A percentile compares a stretch with the other conserved stretches of the same genome.
phyloP scores from a whole-genome alignment of 23 tunicate species.

The Corella eumyota region DNA sequence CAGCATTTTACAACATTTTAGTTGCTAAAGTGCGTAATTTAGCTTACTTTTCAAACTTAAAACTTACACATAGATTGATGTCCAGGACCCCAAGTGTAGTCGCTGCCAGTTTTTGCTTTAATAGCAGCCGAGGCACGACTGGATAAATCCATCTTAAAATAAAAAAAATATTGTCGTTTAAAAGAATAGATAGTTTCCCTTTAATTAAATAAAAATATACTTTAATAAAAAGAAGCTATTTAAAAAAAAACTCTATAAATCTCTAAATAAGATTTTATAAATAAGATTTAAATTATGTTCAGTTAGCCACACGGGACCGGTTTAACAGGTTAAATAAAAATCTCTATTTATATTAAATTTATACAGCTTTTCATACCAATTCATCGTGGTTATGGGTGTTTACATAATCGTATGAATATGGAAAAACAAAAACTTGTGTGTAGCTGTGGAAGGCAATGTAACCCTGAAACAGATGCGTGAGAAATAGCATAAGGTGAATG shows the following conservation, averaged over 20 bases:
- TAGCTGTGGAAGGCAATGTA: conserved; percentile 89
- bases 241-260: too few relatives aligned
- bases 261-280: too few relatives aligned
- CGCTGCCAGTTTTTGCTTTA: conserved; percentile 9
- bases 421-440: conserved; percentile 55
- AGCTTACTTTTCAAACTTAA: neutral
- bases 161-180: neutral
- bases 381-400: conserved; percentile 20
- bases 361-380: conserved; percentile 15
- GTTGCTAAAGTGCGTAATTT: neutral
- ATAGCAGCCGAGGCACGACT: conserved; percentile 8
- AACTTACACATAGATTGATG: conserved; percentile 55
- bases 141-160: conserved; percentile 12
- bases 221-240: too few relatives aligned
- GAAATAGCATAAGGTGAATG: too few relatives aligned
- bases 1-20: too few relatives aligned
- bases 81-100: conserved; percentile 65
- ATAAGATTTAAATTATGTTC: too few relatives aligned
- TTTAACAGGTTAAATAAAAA: neutral
- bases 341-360: neutral
- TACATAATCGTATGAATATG: conserved; percentile 47
- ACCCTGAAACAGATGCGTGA: conserved; percentile 31
- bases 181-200: too few relatives aligned
- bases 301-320: too few relatives aligned
- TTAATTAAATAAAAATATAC: too few relatives aligned